A percentile compares a stretch with the other conserved stretches of the same genome.
Conservation (phyloP, 1,140 invertebrate genomes). For the Halictus rubicundus region DNA sequence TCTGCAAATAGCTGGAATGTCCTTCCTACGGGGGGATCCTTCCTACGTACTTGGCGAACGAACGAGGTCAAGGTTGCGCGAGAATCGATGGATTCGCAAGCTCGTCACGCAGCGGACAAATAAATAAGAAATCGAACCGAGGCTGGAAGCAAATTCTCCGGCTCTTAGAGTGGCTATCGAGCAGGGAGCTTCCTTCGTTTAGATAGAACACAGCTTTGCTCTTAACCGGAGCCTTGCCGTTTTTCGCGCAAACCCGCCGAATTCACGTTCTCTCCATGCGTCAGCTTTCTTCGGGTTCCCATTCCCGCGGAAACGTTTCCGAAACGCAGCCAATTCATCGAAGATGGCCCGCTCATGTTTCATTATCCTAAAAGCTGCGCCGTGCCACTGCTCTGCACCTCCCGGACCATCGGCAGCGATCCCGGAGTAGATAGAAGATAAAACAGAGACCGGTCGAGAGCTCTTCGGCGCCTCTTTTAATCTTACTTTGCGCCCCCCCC, state of each 20-base stretch:
- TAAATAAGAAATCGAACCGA: neutral
- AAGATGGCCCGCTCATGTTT: conserved; percentile 22
- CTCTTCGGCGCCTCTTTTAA: conserved; percentile 9
- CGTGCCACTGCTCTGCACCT: too few relatives aligned
- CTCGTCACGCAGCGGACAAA: neutral
- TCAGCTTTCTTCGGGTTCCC: neutral
- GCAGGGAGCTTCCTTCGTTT: neutral
- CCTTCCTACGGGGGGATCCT: too few relatives aligned
- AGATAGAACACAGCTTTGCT: neutral
- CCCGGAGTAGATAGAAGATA: neutral
- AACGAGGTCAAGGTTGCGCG: too few relatives aligned
- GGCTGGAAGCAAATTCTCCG: neutral
- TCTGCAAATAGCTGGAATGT: too few relatives aligned
- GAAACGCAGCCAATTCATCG: conserved; percentile 22
- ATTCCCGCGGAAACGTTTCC: neutral
- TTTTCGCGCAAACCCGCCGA: neutral
- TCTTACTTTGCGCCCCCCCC: neutral
- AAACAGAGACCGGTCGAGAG: neutral
- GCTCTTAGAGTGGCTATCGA: too few relatives aligned
- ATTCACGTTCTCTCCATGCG: neutral
- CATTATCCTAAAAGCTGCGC: conserved; percentile 39
- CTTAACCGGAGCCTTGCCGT: neutral
- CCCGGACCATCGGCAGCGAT: neutral
- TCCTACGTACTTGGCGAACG: too few relatives aligned
- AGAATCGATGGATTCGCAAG: too few relatives aligned